Evolutionary conservation across 92 coral and sea anemone genomes (phyloP).

Genomic region (Phenganax marumi): DNA sequence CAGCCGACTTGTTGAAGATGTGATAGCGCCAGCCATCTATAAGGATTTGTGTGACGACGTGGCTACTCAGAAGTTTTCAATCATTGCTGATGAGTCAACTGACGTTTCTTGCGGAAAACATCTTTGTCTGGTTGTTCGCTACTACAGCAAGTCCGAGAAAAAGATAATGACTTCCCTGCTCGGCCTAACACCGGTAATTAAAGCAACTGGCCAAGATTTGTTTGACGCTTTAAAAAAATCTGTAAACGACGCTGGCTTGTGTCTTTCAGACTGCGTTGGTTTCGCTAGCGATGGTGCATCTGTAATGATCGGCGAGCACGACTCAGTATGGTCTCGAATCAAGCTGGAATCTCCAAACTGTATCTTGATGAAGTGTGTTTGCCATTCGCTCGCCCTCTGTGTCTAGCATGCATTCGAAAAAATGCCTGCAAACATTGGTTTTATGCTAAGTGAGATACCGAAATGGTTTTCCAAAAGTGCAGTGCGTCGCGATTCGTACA

Average conservation of each 20-base stretch:
- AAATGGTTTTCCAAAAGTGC: too few relatives aligned
- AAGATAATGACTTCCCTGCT: not conserved
- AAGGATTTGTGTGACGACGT: not conserved
- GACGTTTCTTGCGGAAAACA: slow-evolving; percentile 22
- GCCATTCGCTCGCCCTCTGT: not conserved
- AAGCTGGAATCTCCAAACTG: not conserved
- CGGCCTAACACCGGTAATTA: not conserved
- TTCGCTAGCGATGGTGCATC: not conserved
- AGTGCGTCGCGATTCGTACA: too few relatives aligned
- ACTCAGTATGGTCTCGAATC: not conserved
- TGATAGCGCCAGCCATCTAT: slow-evolving; percentile 10
- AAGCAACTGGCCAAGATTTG: slow-evolving; percentile 3
- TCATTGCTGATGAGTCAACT: slow-evolving; percentile 8
- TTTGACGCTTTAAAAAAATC: not conserved
- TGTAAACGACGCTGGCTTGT: not conserved
- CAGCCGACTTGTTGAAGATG: slow-evolving; percentile 3
- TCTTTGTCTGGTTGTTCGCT: not conserved
- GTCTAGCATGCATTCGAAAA: not conserved
- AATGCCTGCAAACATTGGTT: not conserved
- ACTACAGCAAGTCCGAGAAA: not conserved
- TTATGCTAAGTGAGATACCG: not conserved
- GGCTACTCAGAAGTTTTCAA: slow-evolving; percentile 7
- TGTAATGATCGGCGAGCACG: not conserved
- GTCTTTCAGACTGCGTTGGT: not conserved
- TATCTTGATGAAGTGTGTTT: not conserved